Evolutionary conservation across 1,140 invertebrate species (phyloP), one percentile per base, ranked within the genome.

Genomic region (Drosophila albomicans): DNA sequence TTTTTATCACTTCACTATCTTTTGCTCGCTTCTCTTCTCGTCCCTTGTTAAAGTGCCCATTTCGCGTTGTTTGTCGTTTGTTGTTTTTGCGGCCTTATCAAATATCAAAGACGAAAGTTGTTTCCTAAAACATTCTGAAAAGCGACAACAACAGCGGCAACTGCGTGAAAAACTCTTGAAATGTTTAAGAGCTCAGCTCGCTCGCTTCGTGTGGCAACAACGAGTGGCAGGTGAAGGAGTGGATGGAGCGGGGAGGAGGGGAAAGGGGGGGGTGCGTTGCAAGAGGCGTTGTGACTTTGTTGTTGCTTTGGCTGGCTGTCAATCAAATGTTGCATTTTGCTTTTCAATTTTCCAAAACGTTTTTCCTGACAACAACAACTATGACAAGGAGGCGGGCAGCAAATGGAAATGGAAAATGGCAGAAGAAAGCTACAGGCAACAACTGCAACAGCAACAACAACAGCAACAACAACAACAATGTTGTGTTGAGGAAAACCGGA

Each of bases 271-370:
- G 15, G 49, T 43, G 35, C 49, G 38, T 49, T 51, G 13, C 54
- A 16, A 57, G 54, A 25, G 49, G 32, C 54, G 28, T 46, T 46
- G 51, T 46, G 38, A 13, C 5, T 45, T 28, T 58, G 30, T 46
- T 51, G 7, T 46, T 51, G 7, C n/a, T 30, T 46, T 62, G 64
- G 79, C 43, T 63, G 58, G 32, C 79, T 88, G 82, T 88, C 82
- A 87, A 87, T 88, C 82, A 84, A 88, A 67, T 38, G 64, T 79
- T 78, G 84, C 84, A 82, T 87, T 88, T 88, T 73, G 75, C 51
- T 79, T 82, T 87, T 82, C 48, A 77, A 78, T 78, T 81, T 78
- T 71, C 48, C 56, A 32, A n/a, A 48, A 41, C 41, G 16, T 45
- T 61, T 73, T 62, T 56, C 35, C 43, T 46, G 46, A 48, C 32